phyloP scores from a whole-genome alignment of 2,113 vertebrate genomes.

The Polyodon spathula region DNA sequence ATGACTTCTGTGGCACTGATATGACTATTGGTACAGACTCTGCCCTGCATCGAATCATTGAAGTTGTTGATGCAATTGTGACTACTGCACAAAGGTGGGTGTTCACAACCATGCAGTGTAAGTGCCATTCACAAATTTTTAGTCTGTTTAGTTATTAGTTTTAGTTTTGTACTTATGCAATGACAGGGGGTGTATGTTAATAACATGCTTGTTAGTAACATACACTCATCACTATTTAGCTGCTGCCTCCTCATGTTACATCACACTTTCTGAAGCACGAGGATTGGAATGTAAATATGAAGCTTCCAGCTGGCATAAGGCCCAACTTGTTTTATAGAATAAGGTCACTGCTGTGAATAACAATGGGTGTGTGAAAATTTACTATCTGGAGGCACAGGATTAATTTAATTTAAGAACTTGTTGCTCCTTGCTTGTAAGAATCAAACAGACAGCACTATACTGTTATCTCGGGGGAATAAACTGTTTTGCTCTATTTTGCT shows the following conservation, averaged over 20 bases:
- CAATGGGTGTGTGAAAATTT: no score
- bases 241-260: background rate
- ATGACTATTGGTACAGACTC: conserved; percentile 83
- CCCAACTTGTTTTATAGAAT: background rate
- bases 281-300: background rate
- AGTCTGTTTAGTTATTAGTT: background rate
- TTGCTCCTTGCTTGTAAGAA: background rate
- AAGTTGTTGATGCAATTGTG: conserved; percentile 79
- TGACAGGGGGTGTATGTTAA: background rate
- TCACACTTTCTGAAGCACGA: background rate
- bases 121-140: background rate
- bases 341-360: background rate
- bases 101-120: background rate
- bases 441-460: background rate
- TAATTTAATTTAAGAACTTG: no score
- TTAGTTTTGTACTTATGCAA: background rate
- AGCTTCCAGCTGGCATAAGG: background rate
- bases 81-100: conserved; percentile 76
- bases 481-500: conserved; percentile 17
- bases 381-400: no score
- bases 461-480: background rate
- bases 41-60: conserved; percentile 73
- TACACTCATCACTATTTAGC: background rate
- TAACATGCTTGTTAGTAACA: no score
- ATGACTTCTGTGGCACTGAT: conserved; percentile 79